Evolutionary conservation across 1,140 invertebrate species (phyloP).

Genomic region (Caenorhabditis tropicalis): DNA sequence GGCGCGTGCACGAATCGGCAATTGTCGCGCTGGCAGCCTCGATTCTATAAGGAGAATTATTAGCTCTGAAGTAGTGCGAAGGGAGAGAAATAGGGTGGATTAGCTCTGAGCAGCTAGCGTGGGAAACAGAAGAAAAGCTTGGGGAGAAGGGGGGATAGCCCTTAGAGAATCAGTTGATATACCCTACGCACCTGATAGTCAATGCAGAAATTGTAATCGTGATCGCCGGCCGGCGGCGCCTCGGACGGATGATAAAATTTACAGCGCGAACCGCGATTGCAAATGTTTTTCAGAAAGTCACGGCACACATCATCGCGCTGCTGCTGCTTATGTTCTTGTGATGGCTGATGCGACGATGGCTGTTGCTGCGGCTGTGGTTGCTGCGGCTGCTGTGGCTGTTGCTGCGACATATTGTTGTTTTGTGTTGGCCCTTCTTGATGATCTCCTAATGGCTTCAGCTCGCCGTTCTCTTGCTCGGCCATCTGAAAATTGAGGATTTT

Average conservation of each 20-base stretch:
- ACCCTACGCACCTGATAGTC: conserved; percentile 65
- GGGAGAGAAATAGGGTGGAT: background rate
- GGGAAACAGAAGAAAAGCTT: background rate
- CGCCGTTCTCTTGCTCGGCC: conserved; percentile 10
- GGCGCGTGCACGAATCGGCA: conserved; percentile 68
- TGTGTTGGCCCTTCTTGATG: background rate
- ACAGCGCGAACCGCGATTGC: conserved; percentile 81
- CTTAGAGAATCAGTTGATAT: background rate
- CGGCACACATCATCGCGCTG: conserved; percentile 74
- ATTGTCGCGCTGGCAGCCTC: conserved; percentile 68
- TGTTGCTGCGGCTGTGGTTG: background rate
- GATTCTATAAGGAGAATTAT: conserved; percentile 57
- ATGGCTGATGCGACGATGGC: background rate
- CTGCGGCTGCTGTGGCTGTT: background rate
- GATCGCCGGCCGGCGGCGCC: conserved; percentile 62
- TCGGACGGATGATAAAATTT: conserved; percentile 79
- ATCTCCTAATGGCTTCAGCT: background rate
- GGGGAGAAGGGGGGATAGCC: no score
- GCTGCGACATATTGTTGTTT: background rate
- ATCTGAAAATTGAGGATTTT: background rate
- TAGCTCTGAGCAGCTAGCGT: conserved; percentile 14
- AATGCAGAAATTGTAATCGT: conserved; percentile 69
- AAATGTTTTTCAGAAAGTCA: conserved; percentile 78
- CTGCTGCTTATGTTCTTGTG: background rate
- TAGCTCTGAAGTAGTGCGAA: background rate